Evolutionary conservation across 2,113 vertebrate genomes (phyloP).

Genomic region (Platycercus adscitus): DNA sequence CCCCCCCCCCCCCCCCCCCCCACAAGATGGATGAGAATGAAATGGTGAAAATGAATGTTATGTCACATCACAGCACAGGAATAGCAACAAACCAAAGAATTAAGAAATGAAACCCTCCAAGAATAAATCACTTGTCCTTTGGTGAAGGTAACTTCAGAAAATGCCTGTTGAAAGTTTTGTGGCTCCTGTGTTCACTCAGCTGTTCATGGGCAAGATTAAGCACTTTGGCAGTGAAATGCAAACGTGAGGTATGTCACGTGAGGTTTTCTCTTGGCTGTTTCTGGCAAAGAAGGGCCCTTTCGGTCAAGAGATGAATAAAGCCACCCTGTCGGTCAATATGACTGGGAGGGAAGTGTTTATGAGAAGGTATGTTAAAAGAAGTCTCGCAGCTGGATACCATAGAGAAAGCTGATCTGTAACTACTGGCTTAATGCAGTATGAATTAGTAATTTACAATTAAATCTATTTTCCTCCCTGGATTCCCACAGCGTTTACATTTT

Average conservation of each 20-base stretch:
- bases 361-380: not conserved
- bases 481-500: constrained; percentile 3
- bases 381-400: not conserved
- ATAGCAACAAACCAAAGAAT: not conserved
- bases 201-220: not conserved
- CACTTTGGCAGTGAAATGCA: not conserved
- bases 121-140: not conserved
- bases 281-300: not conserved
- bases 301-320: not conserved
- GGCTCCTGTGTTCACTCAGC: not conserved
- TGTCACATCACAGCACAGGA: not conserved
- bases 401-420: not conserved
- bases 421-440: not conserved
- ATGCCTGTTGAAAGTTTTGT: not conserved
- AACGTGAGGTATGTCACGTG: not conserved
- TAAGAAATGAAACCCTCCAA: not conserved
- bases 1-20: no score
- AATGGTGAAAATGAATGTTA: not conserved
- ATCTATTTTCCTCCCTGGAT: not conserved
- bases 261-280: not conserved
- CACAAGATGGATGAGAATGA: not conserved
- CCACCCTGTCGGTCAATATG: not conserved
- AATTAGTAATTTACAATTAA: not conserved
- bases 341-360: not conserved
- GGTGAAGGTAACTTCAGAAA: not conserved